These are phyloP conservation scores for Sminthurinus signatus DNA, from an alignment of 1,140 invertebrate species.

Conservation along the genomic window DNA sequence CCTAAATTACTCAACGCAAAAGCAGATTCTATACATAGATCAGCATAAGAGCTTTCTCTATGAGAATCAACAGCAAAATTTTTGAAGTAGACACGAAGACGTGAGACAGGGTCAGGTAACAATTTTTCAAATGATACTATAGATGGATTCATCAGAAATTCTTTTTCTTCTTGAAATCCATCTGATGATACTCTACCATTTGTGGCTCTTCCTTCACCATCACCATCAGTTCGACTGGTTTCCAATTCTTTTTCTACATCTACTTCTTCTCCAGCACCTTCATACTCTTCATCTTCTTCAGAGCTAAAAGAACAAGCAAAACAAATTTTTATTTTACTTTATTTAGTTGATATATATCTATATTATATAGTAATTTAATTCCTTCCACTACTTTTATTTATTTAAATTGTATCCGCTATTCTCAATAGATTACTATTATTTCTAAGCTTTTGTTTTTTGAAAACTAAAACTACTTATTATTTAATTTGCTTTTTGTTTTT, in stretches of 20 bases:
- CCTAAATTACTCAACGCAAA: not conserved
- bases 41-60: not conserved
- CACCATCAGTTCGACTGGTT: not conserved
- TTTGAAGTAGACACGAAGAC: not conserved
- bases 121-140: not conserved
- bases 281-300: constrained; percentile 3
- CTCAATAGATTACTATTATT: too few relatives aligned
- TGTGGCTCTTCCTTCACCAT: not conserved
- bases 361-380: too few relatives aligned
- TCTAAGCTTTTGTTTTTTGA: too few relatives aligned
- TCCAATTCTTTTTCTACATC: too few relatives aligned
- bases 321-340: not conserved
- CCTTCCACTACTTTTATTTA: too few relatives aligned
- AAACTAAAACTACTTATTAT: too few relatives aligned
- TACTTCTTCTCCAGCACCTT: not conserved
- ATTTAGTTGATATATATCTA: not conserved
- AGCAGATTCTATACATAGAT: not conserved
- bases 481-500: too few relatives aligned
- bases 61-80: too few relatives aligned
- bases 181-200: not conserved
- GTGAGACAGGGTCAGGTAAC: not conserved
- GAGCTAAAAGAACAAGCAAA: not conserved
- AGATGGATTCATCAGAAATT: not conserved
- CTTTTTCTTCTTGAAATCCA: not conserved
- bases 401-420: too few relatives aligned